Base-by-base conservation (phyloP, 35 echinoderm and acorn worm genomes). In the Ophiothrix spiculata region DNA sequence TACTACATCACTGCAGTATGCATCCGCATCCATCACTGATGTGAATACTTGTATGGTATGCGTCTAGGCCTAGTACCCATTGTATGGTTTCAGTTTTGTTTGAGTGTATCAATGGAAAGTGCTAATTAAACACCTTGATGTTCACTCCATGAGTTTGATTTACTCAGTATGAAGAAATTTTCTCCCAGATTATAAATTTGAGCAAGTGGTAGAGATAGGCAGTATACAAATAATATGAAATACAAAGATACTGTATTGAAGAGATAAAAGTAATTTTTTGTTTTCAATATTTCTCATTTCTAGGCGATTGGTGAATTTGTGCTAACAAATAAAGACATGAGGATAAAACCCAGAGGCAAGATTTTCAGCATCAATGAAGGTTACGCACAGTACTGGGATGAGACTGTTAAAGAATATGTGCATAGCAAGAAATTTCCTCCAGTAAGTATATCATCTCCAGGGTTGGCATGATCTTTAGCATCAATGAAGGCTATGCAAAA, bases 331-430 rank as follows among this genome's bases (percentile, higher is more conserved):
- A 64, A 80, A 36, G 83, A 91, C 36, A 88, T 98, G 38, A 90
- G 81, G 12, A 91, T 98, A 54, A 98, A 98, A 73, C 89, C 92
- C 33, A 39, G 88, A 39, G 95, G 95, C 1, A 98, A 98, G 40
- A 93, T 93, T 35, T 88, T 91, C 81, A 98, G 95, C 85, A 93
- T 92, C 77, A 98, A 98, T 39, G 95, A 98, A 74, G 95, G 95
- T 15, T 94, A 98, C 39, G 85, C 95, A 4, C 84, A 93, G 79
- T 91, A 91, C 32, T 98, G 95, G 95, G 80, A 91, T 77, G 76
- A 93, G 19, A 89, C 46, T 11, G 86, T 93, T 39, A 91, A 84
- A 36, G 92, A 98, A 38, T 98, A 98, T 75, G 79, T 98, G 32
- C 34, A 98, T 10, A 88, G 80, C 32, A 98, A 93, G 85, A 98